Evolutionary conservation across 2,113 vertebrate genomes (phyloP), one percentile per base, ranked within the genome.

Genomic region (Origma solitaria): DNA sequence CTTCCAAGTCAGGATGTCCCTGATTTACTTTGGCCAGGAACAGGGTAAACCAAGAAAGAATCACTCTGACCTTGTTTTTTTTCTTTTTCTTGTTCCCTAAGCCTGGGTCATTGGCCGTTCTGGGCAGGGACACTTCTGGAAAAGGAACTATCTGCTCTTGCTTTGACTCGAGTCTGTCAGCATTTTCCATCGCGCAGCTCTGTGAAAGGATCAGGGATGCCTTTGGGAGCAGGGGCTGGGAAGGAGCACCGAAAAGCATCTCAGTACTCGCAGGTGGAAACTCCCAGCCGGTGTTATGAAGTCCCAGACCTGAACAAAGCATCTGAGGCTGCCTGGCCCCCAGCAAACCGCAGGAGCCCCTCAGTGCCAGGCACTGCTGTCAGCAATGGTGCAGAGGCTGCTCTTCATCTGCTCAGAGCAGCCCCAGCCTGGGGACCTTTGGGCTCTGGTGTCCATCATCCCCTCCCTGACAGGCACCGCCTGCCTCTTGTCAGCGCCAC

Each of bases 261-360:
- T 58, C 22, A 20, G 7, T 11, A 18, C 9, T 25, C 42, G 19
- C 50, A 54, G 57, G 38, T 53, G 49, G 81, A 40, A 71, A 17
- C 27, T 82, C 47, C 28, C 18, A 4, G 4, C 0, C 2, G 38
- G n/a, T 31, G 13, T 22, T 37, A 17, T 0, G 1, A 37, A 37
- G 12, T 2, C 51, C n/a, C 53, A 71, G 76, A 20, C 1, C 28
- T 35, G 56, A 61, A 27, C 1, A 25, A 23, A 54, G 40, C 19
- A 88, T 64, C 38, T 83, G 71, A 66, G 53, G 33, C 42, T 91
- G 45, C 50, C 45, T 22, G 50, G 23, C 15, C 57, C 78, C 19
- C 47, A 35, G 27, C 22, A 35, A 33, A 21, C 11, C 37, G 37
- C 69, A 54, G 25, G 6, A 84, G 49, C 33, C 54, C 13, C 6